Evolutionary conservation across 2,888 invertebrate genomes (phyloP), one percentile per base, ranked within the genome.

Genomic region (Drosophila borealis): DNA sequence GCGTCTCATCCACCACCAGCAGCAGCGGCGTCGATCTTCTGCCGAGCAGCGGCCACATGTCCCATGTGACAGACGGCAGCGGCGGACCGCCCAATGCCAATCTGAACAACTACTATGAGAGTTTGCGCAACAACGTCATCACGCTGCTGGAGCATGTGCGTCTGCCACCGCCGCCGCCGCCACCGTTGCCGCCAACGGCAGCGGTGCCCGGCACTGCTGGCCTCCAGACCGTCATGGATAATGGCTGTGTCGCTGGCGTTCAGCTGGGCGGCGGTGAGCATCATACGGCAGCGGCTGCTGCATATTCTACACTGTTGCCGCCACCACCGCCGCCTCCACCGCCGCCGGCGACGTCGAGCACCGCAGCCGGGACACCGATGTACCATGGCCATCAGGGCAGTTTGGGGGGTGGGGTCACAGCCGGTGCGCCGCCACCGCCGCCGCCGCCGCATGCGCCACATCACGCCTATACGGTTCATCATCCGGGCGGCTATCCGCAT

Each of bases 41-140:
- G 39, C 51, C 50, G 29, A 29, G 29, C 51, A 57, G 46, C 42
- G 55, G 61, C 2, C 29, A 29, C 59, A 60, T 71, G 75, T 55
- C 69, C 41, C 78, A 64, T 60, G 75, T 72, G 17, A 39, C 55
- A 1, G 65, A 72, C 57, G 73, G 54, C 44, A 48, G 45, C 57
- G 57, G 70, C 17, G 74, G 67, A 13, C 54, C 80, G 14, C 76
- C 72, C 29, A 75, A 74, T 34, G 59, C 95, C 93, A 97, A 97
- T 92, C 94, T 98, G 78, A 97, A 96, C 92, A 97, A 97, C 91
- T 98, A 98, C 93, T 98, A 98, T 93, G 97, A 98, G 93, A 97
- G 97, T 90, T 94, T 98, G 83, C 95, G 97, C 73, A 97, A 97
- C 92, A 98, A 98, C 93, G 97, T 98, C 91, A 97, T 98, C 91